Conservation (phyloP, 1,140 invertebrate species). For the Drosophila orena region DNA sequence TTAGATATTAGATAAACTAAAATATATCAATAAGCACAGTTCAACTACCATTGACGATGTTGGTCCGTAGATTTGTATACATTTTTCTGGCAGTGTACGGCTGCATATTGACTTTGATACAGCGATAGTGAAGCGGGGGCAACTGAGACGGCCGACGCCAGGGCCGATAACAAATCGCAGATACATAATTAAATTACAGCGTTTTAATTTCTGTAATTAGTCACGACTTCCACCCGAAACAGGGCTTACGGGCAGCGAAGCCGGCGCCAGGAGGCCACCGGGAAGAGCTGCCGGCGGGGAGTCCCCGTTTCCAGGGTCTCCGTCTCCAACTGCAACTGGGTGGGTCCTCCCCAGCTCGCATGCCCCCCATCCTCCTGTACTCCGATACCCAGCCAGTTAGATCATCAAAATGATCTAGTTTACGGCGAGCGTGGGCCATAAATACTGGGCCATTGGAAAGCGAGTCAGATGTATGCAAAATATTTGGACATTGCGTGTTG, state of each 20-base stretch:
- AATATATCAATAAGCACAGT: no score
- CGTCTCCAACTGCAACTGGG: not conserved
- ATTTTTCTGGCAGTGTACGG: conserved; percentile 10
- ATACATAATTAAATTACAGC: conserved; percentile 85
- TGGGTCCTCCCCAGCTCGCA: conserved; percentile 4
- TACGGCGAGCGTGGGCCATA: conserved; percentile 60
- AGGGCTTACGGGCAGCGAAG: conserved; percentile 13
- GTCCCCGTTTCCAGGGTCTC: not conserved
- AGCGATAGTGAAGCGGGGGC: conserved; percentile 36
- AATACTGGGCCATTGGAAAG: conserved; percentile 49
- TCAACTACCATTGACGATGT: no score
- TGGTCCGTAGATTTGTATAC: no score
- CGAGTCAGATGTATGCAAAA: conserved; percentile 64
- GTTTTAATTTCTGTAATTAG: conserved; percentile 85
- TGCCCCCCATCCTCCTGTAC: no score
- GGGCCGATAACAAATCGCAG: conserved; percentile 82
- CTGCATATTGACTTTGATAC: conserved; percentile 57
- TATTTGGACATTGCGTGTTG: conserved; percentile 72
- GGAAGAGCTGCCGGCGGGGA: conserved; percentile 8
- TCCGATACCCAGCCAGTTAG: conserved; percentile 13
- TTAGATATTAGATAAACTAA: no score
- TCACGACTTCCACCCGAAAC: conserved; percentile 72
- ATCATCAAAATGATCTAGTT: conserved; percentile 79
- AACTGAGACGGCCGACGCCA: conserved; percentile 30
- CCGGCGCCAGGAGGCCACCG: conserved; percentile 61